Evolutionary conservation across 2,888 invertebrate species (phyloP), one percentile per base, ranked within the genome.

Genomic region (Poecilobothrus nobilitatus): DNA sequence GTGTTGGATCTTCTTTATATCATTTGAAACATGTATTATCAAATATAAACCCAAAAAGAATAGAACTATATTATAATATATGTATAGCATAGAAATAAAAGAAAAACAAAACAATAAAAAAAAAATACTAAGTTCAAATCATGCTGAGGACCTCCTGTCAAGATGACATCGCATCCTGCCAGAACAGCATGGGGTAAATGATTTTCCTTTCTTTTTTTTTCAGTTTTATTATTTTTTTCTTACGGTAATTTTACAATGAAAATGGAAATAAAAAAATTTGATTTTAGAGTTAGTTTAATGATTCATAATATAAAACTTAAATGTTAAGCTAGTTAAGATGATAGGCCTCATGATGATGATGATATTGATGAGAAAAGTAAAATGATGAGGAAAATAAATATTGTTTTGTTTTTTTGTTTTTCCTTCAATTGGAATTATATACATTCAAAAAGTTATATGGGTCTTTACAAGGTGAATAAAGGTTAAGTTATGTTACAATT

Each of bases 111-210:
- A 18, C n/a, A n/a, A 9, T 15, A 53, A 18, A 5, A 53, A 18
- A 53, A 53, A 53, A 12, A 53, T 53, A 53, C 9, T 12, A 53
- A 53, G 15, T 53, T 53, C 18, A 18, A 53, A 12, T 53, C 53
- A 53, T 53, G 53, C 53, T 53, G 53, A 53, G 53, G 53, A 53
- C 53, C 53, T 18, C 53, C 53, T 53, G 18, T 53, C 53, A 53
- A 53, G 53, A 53, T 53, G 53, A 53, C 53, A 53, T 53, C 53
- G n/a, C 53, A 53, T 53, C 53, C 53, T 53, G 53, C 53, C 53
- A 53, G 7, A 53, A 53, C 53, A 53, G 53, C 53, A 53, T 53
- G 53, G 6, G 53, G 53, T 53, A 53, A 53, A 53, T 53, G 53
- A 15, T 53, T 44, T 44, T 44, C 8, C 5, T 34, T 34, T 37